A percentile compares a stretch with the other conserved stretches of the same genome.
Evolutionary conservation across 2,888 invertebrate species (phyloP).

Genomic region (Ormyrus rosae): DNA sequence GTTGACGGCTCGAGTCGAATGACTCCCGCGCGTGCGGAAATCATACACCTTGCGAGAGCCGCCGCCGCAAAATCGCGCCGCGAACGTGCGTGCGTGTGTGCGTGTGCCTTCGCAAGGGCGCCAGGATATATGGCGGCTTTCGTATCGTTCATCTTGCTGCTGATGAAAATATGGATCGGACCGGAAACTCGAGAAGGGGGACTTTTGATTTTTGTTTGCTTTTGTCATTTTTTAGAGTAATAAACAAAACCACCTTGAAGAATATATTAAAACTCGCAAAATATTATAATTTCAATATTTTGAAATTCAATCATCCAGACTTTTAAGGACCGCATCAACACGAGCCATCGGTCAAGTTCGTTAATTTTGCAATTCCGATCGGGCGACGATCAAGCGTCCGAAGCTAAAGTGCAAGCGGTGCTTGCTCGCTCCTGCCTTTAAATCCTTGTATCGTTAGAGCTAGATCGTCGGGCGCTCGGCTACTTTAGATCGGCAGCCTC

Average conservation of each 20-base stretch:
- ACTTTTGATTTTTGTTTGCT: neutral
- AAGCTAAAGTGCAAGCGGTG: neutral
- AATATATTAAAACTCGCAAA: no score
- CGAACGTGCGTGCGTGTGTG: neutral
- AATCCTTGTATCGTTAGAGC: conserved; percentile 49
- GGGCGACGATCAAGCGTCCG: no score
- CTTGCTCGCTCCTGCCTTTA: conserved; percentile 45
- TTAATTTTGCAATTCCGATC: no score
- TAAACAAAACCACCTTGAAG: no score
- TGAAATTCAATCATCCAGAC: no score
- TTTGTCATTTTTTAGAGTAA: no score
- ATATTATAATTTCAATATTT: no score
- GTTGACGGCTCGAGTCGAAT: conserved; percentile 49
- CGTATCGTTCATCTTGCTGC: conserved; percentile 41
- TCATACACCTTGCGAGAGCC: conserved; percentile 50
- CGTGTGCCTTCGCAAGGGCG: neutral
- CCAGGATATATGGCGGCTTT: conserved; percentile 11
- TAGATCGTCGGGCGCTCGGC: conserved; percentile 28
- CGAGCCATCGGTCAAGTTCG: no score
- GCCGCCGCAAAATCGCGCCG: neutral
- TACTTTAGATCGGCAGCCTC: conserved; percentile 47
- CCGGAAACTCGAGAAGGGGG: conserved; percentile 14
- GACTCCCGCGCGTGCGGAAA: conserved; percentile 49
- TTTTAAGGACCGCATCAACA: no score
- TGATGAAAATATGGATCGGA: conserved; percentile 13